Evolutionary conservation across 2,113 vertebrate species (phyloP), one percentile per base, ranked within the genome.

Genomic region (Pagrus major): DNA sequence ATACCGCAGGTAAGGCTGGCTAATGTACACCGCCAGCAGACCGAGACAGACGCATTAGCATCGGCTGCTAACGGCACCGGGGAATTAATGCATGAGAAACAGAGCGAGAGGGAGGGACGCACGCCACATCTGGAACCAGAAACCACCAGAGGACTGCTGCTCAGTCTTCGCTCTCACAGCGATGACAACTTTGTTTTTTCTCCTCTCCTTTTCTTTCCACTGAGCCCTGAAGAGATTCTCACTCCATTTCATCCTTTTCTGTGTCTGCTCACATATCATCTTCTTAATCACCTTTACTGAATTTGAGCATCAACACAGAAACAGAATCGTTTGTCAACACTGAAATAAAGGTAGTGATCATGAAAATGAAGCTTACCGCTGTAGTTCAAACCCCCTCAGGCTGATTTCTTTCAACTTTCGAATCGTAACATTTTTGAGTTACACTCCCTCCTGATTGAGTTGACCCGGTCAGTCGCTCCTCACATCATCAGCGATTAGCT

Each of bases 1-100:
- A 97, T 98, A 91, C 97, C 97, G 12, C 97, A 98, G 96, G 97
- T 99, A 95, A 75, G 94, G n/a, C 89, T 83, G 86, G 86, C 76
- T 67, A 86, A 86, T 83, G 92, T 90, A 74, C 46, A 4, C 37
- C 11, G 42, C 64, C 83, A 56, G 61, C 70, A 74, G 78, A 63
- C 66, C 71, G 75, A 39, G 71, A 71, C 83, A 35, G 29, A 65
- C 63, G 76, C 80, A 51, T 86, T 81, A 73, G 76, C 85, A 86
- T 86, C 68, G 8, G 66, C 74, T 9, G 72, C 73, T 74, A 75
- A 81, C 74, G 25, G 58, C 54, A 54, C 47, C 23, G 18, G 21
- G 60, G 75, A 82, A 82, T 75, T 46, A 70, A 85, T 71, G 69
- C 78, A 76, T 52, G 68, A 68, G 61, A 81, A 63, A 37, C 52